Evolutionary conservation across 2,888 invertebrate genomes (phyloP).

Genomic region (Loripinus fragilis): DNA sequence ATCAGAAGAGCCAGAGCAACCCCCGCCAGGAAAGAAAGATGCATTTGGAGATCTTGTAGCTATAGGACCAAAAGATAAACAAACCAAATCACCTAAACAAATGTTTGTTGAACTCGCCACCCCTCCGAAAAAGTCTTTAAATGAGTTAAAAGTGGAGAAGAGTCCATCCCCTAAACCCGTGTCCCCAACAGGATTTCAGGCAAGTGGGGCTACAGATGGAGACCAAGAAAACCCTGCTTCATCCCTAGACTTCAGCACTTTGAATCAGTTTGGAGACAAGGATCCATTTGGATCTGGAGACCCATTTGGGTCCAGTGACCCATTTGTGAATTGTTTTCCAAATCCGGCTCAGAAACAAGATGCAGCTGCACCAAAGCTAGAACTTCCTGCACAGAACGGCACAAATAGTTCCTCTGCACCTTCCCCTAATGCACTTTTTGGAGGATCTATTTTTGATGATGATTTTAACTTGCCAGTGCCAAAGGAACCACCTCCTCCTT

Average conservation of each 20-base stretch:
- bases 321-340: slow-evolving; percentile 52
- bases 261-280: slow-evolving; percentile 31
- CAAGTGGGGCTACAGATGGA: slow-evolving; percentile 52
- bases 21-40: slow-evolving; percentile 47
- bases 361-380: not conserved
- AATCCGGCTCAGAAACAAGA: not conserved
- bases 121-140: slow-evolving; percentile 71
- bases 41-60: slow-evolving; percentile 71
- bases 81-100: slow-evolving; percentile 68
- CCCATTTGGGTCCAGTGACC: slow-evolving; percentile 48
- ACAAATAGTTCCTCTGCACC: slow-evolving; percentile 27
- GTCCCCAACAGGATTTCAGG: slow-evolving; percentile 57
- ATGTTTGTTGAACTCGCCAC: slow-evolving; percentile 69
- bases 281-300: slow-evolving; percentile 28
- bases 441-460: slow-evolving; percentile 41
- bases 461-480: slow-evolving; percentile 65
- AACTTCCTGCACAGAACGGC: slow-evolving; percentile 19
- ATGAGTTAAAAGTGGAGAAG: slow-evolving; percentile 64
- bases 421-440: slow-evolving; percentile 33
- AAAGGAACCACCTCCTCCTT: slow-evolving; percentile 71
- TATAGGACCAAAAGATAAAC: slow-evolving; percentile 57
- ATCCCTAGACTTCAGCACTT: slow-evolving; percentile 34
- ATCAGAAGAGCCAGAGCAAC: slow-evolving; percentile 32
- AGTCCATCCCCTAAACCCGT: slow-evolving; percentile 44
- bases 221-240: not conserved